Evolutionary conservation across 2,797 vertebrate genomes (phyloP), one percentile per base, ranked within the genome.

Genomic region (Sebastes matsubarae): DNA sequence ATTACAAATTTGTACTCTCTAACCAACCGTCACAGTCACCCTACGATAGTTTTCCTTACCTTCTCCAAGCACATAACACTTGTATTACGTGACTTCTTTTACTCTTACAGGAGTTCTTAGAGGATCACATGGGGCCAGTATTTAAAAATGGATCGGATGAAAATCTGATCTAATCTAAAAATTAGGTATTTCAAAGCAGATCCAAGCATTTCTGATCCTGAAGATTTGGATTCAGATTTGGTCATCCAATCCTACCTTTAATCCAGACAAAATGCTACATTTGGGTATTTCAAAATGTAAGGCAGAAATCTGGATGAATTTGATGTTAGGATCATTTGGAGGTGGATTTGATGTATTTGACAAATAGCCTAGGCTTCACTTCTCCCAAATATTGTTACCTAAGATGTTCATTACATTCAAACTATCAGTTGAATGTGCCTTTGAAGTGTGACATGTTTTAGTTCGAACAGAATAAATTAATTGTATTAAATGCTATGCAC

Each of bases 1-100:
- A 3, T 68, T 75, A 25, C 57, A 79, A 11, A 68, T 27, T n/a
- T 86, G 52, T 36, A 13, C 52, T 36, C 65, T 76, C 60, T 22
- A 63, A 25, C 67, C 27, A 24, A 34, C 38, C 27, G 9, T 72
- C 20, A n/a, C 25, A 46, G 25, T 75, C 59, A 54, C 65, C 18
- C 64, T 55, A 1, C 2, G 4, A 55, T 64, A 25, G 24, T 55
- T 80, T 55, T 18, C n/a, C 7, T 13, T 24, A 5, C 12, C 18
- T 1, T 7, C 20, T 46, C 25, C 36, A 38, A 50, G 20, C 6
- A 4, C 59, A 52, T 24, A 8, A 0, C 5, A 75, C 16, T 58
- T 65, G 3, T 16, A 69, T 68, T 34, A 36, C 10, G 1, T 14
- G 7, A 55, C 36, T 24, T 54, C 18, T 4, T 7, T 46, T 42